These are phyloP conservation scores for Synanthedon myopaeformis DNA, from an alignment of 2,888 invertebrate genomes.

Conservation along the genomic window DNA sequence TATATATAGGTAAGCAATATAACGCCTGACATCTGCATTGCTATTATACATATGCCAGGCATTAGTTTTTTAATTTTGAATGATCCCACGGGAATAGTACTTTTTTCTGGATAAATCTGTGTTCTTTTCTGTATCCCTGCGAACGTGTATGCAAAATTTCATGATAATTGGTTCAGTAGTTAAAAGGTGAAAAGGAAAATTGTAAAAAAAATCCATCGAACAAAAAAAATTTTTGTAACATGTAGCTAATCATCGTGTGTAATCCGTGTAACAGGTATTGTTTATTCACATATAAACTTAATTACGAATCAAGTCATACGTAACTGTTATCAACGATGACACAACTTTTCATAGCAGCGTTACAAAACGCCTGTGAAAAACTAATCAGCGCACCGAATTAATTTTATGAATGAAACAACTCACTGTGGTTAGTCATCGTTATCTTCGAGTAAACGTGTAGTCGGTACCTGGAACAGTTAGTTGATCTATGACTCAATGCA, in stretches of 20 bases:
- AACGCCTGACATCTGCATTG: no score
- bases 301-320: background rate
- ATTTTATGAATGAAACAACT: conserved; percentile 50
- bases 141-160: no score
- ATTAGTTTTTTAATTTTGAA: no score
- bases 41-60: no score
- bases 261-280: conserved; percentile 8
- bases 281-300: conserved; percentile 9
- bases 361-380: conserved; percentile 12
- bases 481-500: conserved; percentile 1
- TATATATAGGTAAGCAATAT: no score
- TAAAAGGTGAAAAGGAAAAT: no score
- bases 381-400: conserved; percentile 20
- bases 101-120: no score
- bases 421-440: conserved; percentile 40
- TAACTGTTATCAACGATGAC: conserved; percentile 12
- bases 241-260: background rate
- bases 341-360: conserved; percentile 13
- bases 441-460: conserved; percentile 13
- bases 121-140: no score
- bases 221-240: no score
- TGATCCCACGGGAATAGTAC: no score
- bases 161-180: no score
- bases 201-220: no score
- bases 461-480: background rate